A percentile compares a stretch with the other conserved stretches of the same genome.
phyloP scores from a whole-genome alignment of 30 jellyfish, hydroid and myxozoan species.

The Aurelia sp. region DNA sequence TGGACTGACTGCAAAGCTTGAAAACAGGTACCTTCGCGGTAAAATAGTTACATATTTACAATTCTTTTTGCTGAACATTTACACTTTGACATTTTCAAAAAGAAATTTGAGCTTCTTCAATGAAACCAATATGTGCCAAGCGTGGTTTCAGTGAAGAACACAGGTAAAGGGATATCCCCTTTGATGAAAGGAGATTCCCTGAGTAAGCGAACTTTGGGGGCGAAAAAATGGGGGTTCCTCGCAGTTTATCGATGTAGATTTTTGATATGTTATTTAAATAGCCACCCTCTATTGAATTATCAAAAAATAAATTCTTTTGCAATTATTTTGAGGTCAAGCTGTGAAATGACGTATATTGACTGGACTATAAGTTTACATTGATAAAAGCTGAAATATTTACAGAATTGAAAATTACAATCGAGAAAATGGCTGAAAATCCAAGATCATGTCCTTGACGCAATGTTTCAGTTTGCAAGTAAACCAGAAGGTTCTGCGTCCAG shows the following conservation, averaged over 20 bases:
- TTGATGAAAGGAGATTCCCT: slow-evolving; percentile 37
- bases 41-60: neutral
- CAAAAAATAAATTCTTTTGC: neutral
- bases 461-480: no score
- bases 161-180: slow-evolving; percentile 23
- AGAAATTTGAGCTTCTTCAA: slow-evolving; percentile 32
- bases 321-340: slow-evolving; percentile 1
- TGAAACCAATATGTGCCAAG: neutral
- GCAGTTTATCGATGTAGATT: slow-evolving; percentile 2
- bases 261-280: neutral
- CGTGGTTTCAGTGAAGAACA: neutral
- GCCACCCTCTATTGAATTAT: neutral
- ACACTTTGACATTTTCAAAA: slow-evolving; percentile 10
- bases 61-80: neutral
- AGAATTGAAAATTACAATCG: no score
- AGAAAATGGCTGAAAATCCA: no score
- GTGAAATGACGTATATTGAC: slow-evolving; percentile 1
- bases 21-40: neutral
- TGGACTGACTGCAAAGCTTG: neutral
- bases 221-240: slow-evolving; percentile 6
- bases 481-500: no score
- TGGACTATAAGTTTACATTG: no score
- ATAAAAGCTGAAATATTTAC: no score
- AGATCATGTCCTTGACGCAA: no score
- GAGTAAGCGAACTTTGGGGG: slow-evolving; percentile 12